A percentile compares a stretch with the other conserved stretches of the same genome.
These are phyloP conservation scores for Eunapius fragilis DNA, from an alignment of 37 sponge, comb jelly and placozoan species.

Conservation along the genomic window DNA sequence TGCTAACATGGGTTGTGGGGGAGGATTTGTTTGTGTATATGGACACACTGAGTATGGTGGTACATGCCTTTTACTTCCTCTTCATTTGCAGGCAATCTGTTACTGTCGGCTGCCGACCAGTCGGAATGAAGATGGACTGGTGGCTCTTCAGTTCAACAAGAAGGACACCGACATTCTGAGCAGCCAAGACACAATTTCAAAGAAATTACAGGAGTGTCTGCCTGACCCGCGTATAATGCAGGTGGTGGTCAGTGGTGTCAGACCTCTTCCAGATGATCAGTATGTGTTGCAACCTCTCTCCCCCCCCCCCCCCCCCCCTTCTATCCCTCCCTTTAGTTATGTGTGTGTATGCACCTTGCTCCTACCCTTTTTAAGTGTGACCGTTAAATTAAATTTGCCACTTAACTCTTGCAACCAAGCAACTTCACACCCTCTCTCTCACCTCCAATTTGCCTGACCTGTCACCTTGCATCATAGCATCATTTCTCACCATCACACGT, in stretches of 20 bases:
- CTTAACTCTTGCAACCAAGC: no score
- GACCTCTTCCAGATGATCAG: slow-evolving; percentile 63
- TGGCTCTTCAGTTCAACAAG: slow-evolving; percentile 77
- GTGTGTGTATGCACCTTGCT: no score
- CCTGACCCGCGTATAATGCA: slow-evolving; percentile 23
- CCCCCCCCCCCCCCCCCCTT: no score
- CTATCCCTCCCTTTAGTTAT: no score
- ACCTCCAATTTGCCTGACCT: neutral
- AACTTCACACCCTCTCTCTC: neutral
- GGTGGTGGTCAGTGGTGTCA: slow-evolving; percentile 66
- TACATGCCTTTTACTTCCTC: neutral
- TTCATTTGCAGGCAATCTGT: slow-evolving; percentile 55
- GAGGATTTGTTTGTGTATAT: neutral
- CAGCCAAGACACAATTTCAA: slow-evolving; percentile 39
- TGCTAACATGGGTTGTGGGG: no score
- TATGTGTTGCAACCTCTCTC: no score
- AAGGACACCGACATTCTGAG: slow-evolving; percentile 34
- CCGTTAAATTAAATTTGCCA: no score
- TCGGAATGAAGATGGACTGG: slow-evolving; percentile 89
- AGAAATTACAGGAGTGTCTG: slow-evolving; percentile 24
- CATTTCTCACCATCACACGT: neutral
- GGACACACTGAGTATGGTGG: neutral
- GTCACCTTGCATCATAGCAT: neutral
- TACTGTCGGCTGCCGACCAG: slow-evolving; percentile 76
- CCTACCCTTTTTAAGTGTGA: no score